Percentiles rank a stretch among this genome's conserved stretches.
These are phyloP conservation scores for Ochropleura leucogaster DNA, from an alignment of 2,888 invertebrate genomes.

Conservation along the genomic window DNA sequence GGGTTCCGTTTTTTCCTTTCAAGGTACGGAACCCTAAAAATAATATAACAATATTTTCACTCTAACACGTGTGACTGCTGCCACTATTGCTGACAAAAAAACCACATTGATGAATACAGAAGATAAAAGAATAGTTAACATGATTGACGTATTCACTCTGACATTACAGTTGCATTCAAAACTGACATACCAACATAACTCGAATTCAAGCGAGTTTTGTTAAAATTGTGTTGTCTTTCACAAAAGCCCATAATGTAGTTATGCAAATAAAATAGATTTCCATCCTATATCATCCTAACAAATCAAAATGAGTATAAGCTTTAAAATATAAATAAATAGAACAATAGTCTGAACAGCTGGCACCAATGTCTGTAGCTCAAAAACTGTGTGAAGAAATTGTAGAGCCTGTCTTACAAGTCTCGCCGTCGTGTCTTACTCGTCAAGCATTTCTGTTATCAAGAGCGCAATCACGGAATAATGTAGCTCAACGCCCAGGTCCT, in stretches of 20 bases:
- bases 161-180: neutral
- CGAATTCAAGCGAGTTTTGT: neutral
- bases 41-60: no score
- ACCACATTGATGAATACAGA: neutral
- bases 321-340: conserved; percentile 14
- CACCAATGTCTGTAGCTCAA: conserved; percentile 78
- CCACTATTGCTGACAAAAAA: no score
- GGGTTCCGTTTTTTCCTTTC: no score
- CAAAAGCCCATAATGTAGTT: neutral
- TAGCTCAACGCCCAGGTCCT: conserved; percentile 18
- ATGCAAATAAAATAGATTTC: neutral
- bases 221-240: neutral
- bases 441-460: neutral
- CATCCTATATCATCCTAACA: neutral
- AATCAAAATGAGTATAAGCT: conserved; percentile 10
- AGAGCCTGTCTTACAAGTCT: conserved; percentile 69
- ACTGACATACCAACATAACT: conserved; percentile 9
- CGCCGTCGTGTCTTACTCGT: neutral
- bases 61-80: no score
- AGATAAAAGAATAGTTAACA: neutral
- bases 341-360: conserved; percentile 16
- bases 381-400: conserved; percentile 79
- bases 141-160: no score
- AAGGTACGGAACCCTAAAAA: no score
- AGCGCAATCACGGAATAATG: conserved; percentile 19